Evolutionary conservation across 2,113 vertebrate genomes (phyloP), one percentile per base, ranked within the genome.

Genomic region (Osmerus eperlanus): DNA sequence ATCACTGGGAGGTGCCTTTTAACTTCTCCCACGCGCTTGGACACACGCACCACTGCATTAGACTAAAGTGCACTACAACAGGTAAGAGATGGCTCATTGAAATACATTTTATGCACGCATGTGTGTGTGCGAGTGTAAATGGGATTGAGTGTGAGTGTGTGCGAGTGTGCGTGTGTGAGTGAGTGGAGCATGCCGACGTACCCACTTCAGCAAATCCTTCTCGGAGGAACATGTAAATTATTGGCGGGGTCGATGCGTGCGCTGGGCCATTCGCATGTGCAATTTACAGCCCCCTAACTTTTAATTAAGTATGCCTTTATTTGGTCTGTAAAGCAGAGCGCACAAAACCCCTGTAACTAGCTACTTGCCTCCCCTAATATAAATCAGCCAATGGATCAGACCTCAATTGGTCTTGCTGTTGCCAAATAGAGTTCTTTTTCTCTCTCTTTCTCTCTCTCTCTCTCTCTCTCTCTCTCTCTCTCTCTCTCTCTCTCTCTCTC

Each of bases 221-320:
- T 90, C 88, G 79, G 78, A 86, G 84, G 88, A 77, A 77, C 84
- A 84, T 85, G 85, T 85, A 88, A 89, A 88, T 89, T 82, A 87
- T 80, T 87, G 79, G 76, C 29, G 51, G 74, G 70, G 83, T 89
- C 85, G 83, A 87, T 87, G 84, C 85, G 86, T 88, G 84, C 85
- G 87, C 87, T 88, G 88, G 85, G 84, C 85, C 86, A 83, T 88
- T 89, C 86, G 77, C 85, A 86, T 77, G 77, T 82, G 83, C 86
- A 86, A 89, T 88, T 88, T 88, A 89, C 84, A 86, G 83, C 86
- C 84, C 85, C 76, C 85, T 73, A 84, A 80, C 83, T 81, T 87
- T 87, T 90, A 90, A 90, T 90, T 88, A 90, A 86, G 83, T 88
- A 82, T 86, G 81, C 85, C 84, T 82, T 89, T 86, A 89, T 88